Base-by-base conservation (phyloP, 2,888 invertebrate genomes). In the Eurytoma adleriae region DNA sequence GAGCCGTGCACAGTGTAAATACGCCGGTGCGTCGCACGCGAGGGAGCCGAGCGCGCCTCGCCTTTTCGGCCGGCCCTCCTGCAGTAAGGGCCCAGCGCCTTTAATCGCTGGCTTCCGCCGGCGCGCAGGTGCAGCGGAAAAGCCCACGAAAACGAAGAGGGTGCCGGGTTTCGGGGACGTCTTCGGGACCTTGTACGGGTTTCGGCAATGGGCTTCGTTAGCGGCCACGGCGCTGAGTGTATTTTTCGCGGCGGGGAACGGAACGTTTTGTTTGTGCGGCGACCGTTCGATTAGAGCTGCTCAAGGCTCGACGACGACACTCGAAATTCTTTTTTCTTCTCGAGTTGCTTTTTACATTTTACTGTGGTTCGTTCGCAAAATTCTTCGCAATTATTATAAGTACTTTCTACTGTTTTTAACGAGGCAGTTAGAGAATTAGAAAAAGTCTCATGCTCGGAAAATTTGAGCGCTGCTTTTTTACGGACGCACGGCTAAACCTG, bases 91-190 rank as follows among this genome's bases (percentile, higher is more conserved):
- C 40, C 5, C 18, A 18, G 50, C 54, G 70, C 24, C 56, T 77
- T 50, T 82, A 82, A 82, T 82, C 80, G 74, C 24, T 27, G 80
- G 54, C 80, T 82, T 82, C 82, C 82, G 80, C 69, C 67, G 64
- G 40, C 40, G 18, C 40, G 40, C 40, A 40, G 64, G 48, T 52
- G 57, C 59, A 50, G 48, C 61, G 13, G 20, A 48, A 48, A 76
- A 76, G 68, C 54, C 69, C 64, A 76, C 20, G 40, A 48, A 24
- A 76, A 57, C 18, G 13, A 52, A 24, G 50, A 20, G 24, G 30
- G 70, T n/a, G n/a, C n/a, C n/a, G 40, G 70, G 70, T 68, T 76
- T 61, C 75, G 27, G 16, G 7, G 27, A 18, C 14, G 30, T 24
- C 27, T 30, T 27, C 16, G 24, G 10, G 40, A 40, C 52, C 61